Percentiles rank a stretch among this genome's conserved stretches.
phyloP scores from a whole-genome alignment of 1,140 invertebrate genomes.

The Tetramorium alpestre region DNA sequence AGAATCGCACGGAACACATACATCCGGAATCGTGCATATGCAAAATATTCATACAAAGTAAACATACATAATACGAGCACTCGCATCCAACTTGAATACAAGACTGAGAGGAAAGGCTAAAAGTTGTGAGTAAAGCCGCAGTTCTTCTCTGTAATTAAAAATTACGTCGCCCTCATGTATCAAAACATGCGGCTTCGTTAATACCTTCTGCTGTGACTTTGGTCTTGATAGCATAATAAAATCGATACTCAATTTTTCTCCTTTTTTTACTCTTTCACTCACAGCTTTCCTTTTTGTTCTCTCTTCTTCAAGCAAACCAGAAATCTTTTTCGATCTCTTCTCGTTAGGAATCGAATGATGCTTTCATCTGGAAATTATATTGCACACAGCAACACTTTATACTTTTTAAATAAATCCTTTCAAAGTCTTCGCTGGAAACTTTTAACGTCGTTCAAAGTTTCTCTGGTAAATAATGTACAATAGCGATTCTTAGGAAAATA shows the following conservation, averaged over 20 bases:
- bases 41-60: background rate
- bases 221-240: constrained; percentile 63
- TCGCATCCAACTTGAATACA: constrained; percentile 60
- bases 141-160: constrained; percentile 76
- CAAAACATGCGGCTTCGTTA: constrained; percentile 72
- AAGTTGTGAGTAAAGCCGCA: constrained; percentile 3
- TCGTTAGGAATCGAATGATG: constrained; percentile 6
- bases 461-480: background rate
- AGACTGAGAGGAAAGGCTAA: constrained; percentile 43
- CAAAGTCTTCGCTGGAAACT: background rate
- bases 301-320: background rate
- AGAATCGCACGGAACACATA: background rate
- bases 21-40: constrained; percentile 9
- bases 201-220: constrained; percentile 67
- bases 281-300: background rate
- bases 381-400: too few relatives aligned
- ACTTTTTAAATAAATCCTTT: background rate
- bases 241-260: constrained; percentile 38
- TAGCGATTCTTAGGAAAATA: background rate
- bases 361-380: constrained; percentile 15
- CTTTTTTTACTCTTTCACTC: background rate
- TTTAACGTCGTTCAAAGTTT: background rate
- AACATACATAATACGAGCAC: constrained; percentile 21
- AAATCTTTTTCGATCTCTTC: constrained; percentile 55
- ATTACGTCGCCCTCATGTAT: constrained; percentile 64